Evolutionary conservation across 2,113 vertebrate genomes (phyloP).

Genomic region (Muntiacus muntjak): DNA sequence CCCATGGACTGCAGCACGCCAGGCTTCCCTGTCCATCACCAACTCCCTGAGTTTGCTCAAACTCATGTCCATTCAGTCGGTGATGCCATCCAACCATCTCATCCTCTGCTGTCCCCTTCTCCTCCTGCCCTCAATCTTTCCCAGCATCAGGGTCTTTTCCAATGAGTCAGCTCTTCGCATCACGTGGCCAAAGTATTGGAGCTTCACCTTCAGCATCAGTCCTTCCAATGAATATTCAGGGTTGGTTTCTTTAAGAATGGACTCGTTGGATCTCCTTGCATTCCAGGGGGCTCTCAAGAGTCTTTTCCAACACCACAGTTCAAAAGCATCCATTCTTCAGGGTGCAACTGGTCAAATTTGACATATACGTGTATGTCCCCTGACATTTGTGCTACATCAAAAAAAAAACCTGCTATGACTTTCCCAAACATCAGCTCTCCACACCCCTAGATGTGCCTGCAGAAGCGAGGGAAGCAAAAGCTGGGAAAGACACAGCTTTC

Average conservation of each 20-base stretch:
- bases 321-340: not conserved
- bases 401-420: not conserved
- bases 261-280: not conserved
- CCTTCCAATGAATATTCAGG: not conserved
- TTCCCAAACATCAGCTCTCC: too few species aligned
- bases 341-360: not conserved
- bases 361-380: fast-evolving
- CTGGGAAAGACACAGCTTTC: not conserved
- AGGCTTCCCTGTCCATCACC: not conserved
- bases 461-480: not conserved
- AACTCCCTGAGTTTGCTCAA: not conserved
- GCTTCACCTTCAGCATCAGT: not conserved
- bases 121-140: fast-evolving
- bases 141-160: not conserved
- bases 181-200: not conserved
- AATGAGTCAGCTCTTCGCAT: fast-evolving
- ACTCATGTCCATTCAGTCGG: fast-evolving
- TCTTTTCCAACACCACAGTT: not conserved
- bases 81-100: not conserved
- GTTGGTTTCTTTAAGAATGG: fast-evolving
- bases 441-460: fast-evolving
- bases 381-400: not conserved
- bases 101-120: not conserved
- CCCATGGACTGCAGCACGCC: not conserved
- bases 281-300: not conserved